These are phyloP conservation scores for rat (Rattus norvegicus) DNA, from an alignment of 2,113 vertebrate genomes.

Conservation along the genomic window DNA sequence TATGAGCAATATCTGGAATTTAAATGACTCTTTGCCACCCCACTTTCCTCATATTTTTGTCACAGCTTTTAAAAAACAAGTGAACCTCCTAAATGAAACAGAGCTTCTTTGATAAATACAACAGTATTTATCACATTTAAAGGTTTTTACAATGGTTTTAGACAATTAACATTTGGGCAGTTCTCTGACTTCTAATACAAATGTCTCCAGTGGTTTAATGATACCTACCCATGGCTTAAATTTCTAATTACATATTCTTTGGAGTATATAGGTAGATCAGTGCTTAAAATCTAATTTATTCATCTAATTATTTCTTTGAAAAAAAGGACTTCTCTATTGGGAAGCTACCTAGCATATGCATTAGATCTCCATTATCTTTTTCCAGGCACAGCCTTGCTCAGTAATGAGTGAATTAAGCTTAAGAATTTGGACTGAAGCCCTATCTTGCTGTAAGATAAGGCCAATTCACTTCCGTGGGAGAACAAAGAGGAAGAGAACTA, in stretches of 20 bases:
- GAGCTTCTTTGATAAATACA: conserved; percentile 19
- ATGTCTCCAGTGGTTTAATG: conserved; percentile 66
- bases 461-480: conserved; percentile 33
- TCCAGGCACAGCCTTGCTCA: conserved; percentile 28
- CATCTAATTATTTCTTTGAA: conserved; percentile 74
- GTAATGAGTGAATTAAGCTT: conserved; percentile 62
- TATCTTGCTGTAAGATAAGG: conserved; percentile 40
- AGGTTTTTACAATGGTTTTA: conserved; percentile 50
- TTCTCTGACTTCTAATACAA: conserved; percentile 64
- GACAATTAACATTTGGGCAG: conserved; percentile 66
- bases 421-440: conserved; percentile 30
- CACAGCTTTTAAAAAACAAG: conserved; percentile 13
- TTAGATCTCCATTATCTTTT: conserved; percentile 64
- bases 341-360: conserved; percentile 58
- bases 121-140: conserved; percentile 57
- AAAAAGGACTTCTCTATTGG: conserved; percentile 43
- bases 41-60: background rate
- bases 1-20: background rate
- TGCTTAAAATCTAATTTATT: conserved; percentile 78
- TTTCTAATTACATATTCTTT: conserved; percentile 73
- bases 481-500: background rate
- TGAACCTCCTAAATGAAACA: background rate
- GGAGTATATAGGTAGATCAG: conserved; percentile 64
- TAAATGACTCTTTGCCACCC: background rate
- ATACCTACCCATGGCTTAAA: conserved; percentile 59